These are phyloP conservation scores for Drosophila mercatorum DNA, from an alignment of 2,888 invertebrate genomes.

Conservation along the genomic window DNA sequence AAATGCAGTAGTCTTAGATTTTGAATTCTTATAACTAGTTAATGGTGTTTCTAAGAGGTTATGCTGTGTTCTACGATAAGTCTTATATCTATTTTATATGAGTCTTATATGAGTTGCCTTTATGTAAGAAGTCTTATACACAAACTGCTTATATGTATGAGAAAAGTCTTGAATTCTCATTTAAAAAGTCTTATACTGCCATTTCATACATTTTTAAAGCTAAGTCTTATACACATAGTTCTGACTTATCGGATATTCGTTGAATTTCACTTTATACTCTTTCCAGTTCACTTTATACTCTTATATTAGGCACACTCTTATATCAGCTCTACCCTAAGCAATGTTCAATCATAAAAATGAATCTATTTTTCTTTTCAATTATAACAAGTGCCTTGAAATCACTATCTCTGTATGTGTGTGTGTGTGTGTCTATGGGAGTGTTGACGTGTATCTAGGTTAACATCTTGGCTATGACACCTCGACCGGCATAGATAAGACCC, in stretches of 20 bases:
- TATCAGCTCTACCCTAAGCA: not conserved
- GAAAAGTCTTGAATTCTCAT: too few species aligned
- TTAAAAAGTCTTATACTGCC: too few species aligned
- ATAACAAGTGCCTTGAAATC: not conserved
- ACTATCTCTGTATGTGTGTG: not conserved
- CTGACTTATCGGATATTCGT: too few species aligned
- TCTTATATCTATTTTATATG: too few species aligned
- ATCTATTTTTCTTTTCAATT: not conserved
- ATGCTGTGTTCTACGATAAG: too few species aligned
- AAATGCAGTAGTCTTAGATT: not conserved
- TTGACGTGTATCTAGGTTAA: constrained; percentile 10
- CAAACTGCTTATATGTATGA: too few species aligned
- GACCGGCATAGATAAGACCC: not conserved
- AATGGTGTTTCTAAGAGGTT: too few species aligned
- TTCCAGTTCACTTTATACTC: not conserved
- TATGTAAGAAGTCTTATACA: too few species aligned
- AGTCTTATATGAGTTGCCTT: too few species aligned
- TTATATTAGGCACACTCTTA: not conserved
- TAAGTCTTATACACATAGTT: not conserved
- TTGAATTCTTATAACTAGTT: too few species aligned
- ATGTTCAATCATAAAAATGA: not conserved
- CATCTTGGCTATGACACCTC: constrained; percentile 22
- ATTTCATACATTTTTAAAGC: too few species aligned
- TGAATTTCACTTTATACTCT: not conserved
- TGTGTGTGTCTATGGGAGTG: not conserved